Conservation (phyloP, 2,113 vertebrate genomes). For the Rallus limicola region DNA sequence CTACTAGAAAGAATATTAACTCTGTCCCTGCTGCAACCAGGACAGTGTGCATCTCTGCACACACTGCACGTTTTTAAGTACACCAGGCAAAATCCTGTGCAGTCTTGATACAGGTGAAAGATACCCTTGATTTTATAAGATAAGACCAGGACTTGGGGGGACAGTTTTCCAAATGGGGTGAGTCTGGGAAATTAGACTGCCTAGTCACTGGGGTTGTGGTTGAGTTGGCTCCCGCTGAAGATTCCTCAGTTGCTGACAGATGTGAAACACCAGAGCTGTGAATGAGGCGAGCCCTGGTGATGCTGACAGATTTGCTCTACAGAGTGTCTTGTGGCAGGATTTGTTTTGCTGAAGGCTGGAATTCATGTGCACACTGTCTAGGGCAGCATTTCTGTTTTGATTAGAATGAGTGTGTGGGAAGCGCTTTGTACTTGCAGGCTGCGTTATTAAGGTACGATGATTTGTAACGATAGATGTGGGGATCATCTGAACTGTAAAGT, state of each 20-base stretch:
- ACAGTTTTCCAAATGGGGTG: not conserved
- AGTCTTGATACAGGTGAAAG: not conserved
- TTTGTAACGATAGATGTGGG: not conserved
- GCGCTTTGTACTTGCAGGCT: not conserved
- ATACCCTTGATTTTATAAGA: not conserved
- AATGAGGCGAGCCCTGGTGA: not conserved
- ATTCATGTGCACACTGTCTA: not conserved
- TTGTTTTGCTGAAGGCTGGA: slow-evolving; percentile 1
- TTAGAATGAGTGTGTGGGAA: not conserved
- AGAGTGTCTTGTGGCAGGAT: not conserved
- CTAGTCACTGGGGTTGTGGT: not conserved
- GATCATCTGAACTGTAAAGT: not conserved
- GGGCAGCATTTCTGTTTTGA: not conserved
- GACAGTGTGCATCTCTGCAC: not conserved
- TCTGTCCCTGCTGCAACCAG: no score
- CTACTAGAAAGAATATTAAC: no score
- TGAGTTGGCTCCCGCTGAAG: not conserved
- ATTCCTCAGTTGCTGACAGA: not conserved
- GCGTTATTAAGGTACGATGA: not conserved
- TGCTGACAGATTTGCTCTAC: not conserved
- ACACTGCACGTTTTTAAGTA: not conserved
- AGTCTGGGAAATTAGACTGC: not conserved
- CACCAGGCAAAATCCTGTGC: not conserved
- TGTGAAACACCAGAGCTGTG: not conserved
- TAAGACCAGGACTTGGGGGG: not conserved